Conservation (phyloP, 2,113 vertebrate species). For the Acrocephalus arundinaceus region DNA sequence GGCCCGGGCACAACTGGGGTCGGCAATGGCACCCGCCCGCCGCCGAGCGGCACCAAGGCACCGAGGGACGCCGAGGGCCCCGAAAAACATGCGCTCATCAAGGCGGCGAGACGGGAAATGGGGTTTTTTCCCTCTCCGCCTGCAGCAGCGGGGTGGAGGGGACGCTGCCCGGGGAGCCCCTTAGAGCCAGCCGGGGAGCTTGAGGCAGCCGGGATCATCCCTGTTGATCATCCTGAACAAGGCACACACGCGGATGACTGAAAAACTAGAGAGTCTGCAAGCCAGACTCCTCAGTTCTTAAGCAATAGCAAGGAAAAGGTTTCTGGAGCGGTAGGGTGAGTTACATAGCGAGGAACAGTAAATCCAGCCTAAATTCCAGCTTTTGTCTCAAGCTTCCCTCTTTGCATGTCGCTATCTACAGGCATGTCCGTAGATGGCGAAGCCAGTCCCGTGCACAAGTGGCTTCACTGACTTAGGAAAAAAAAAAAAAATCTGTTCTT, state of each 20-base stretch:
- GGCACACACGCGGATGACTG: accelerated
- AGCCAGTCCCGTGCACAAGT: neutral
- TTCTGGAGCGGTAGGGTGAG: neutral
- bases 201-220: neutral
- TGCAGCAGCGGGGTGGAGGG: neutral
- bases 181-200: neutral
- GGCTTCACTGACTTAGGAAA: neutral
- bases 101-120: neutral
- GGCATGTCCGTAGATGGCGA: accelerated
- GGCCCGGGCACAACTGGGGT: accelerated
- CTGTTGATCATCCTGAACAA: neutral
- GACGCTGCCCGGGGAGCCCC: too few species aligned
- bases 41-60: neutral
- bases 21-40: neutral
- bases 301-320: neutral
- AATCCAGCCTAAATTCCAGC: neutral
- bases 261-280: neutral
- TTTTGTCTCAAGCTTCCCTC: neutral
- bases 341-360: neutral
- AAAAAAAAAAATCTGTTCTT: neutral
- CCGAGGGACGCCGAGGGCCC: accelerated
- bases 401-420: neutral
- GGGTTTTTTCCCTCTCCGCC: neutral
- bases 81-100: accelerated
- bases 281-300: neutral